Percentiles rank a stretch among this genome's conserved stretches.
phyloP scores from a whole-genome alignment of 2,888 invertebrate species.

The Choristoneura rosaceana region DNA sequence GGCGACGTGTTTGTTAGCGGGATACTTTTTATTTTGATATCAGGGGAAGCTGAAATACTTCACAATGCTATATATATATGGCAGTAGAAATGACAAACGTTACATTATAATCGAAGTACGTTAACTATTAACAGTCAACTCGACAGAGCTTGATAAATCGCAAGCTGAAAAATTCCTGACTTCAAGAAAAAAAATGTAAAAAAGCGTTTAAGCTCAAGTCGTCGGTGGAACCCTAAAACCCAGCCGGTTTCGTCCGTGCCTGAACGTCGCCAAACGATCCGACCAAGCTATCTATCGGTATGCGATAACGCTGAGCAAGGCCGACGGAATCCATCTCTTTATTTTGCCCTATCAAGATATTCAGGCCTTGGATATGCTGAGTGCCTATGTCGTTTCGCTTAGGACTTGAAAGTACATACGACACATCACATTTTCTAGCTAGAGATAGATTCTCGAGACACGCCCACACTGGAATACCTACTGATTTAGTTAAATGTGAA shows the following conservation, averaged over 20 bases:
- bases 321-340: conserved; percentile 56
- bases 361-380: conserved; percentile 20
- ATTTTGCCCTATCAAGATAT: conserved; percentile 46
- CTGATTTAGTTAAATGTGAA: neutral
- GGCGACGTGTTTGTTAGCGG: neutral
- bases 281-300: conserved; percentile 52
- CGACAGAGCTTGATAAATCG: neutral
- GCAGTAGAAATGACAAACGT: no score
- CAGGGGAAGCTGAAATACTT: neutral
- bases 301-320: conserved; percentile 60
- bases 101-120: neutral
- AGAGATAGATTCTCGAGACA: neutral
- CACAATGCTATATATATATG: no score
- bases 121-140: neutral
- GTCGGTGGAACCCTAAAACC: conserved; percentile 37
- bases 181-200: neutral
- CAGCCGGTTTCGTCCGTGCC: conserved; percentile 28
- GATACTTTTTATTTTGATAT: neutral
- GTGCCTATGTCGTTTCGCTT: conserved; percentile 23
- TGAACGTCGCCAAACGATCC: conserved; percentile 43
- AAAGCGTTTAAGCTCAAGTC: neutral
- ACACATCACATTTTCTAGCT: neutral
- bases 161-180: neutral
- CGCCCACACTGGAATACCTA: neutral
- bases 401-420: neutral